Evolutionary conservation across 2,797 vertebrate species (phyloP), one percentile per base, ranked within the genome.

Genomic region (Megaceryle alcyon): DNA sequence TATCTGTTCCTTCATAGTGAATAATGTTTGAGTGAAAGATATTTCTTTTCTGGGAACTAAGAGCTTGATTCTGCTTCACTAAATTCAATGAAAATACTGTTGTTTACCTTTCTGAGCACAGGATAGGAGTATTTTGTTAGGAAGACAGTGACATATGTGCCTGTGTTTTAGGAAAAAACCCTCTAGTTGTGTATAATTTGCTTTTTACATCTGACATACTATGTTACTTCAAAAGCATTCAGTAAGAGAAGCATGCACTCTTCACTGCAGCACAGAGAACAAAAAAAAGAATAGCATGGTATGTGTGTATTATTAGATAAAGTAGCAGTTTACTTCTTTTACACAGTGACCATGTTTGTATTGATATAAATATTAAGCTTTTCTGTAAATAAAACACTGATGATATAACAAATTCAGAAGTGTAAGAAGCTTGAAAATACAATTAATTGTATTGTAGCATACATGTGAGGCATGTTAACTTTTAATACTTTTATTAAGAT

Each of bases 1-100:
- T 92, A 93, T 94, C 35, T 90, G 10, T 69, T 94, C 92, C 86
- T 95, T 95, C 88, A 29, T 22, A 68, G 33, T 77, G 83, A 95
- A 56, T 86, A 86, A 93, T 88, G 71, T 77, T 82, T 88, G 70
- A 93, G 10, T 92, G 91, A 93, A 92, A 87, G 44, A 49, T 61
- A 70, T 35, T 28, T 79, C 14, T 82, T 93, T 78, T 31, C 37
- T 51, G 44, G 44, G 60, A 57, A 86, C 12, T 3, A 48, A 48
- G 15, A 73, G 43, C 31, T 92, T 59, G 25, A 91, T 87, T 87
- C 46, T 83, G 14, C 37, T 77, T 15, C 20, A 57, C 60, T 88
- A 87, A 76, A 88, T 82, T 56, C 26, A 48, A 12, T 64, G 63
- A 75, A 91, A 96, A 86, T 41, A 31, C 35, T 65, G 56, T 6